Percentiles rank a stretch among this genome's conserved stretches.
These are phyloP conservation scores for Catharus ustulatus DNA, from an alignment of 2,797 vertebrate species.

Conservation along the genomic window DNA sequence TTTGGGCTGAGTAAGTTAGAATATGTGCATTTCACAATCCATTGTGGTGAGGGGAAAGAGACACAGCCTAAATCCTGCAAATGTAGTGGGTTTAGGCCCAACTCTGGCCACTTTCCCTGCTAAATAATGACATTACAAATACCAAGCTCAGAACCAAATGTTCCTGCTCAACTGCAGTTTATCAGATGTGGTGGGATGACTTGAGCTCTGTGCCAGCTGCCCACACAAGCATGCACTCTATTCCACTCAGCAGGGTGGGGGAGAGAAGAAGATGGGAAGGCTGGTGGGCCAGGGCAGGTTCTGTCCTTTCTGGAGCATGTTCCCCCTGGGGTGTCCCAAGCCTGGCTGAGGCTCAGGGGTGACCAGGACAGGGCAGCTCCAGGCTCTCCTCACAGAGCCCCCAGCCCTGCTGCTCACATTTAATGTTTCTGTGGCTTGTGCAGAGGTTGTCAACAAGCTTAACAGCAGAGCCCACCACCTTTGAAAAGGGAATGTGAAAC, in stretches of 20 bases:
- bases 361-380: not conserved
- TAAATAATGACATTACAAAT: not conserved
- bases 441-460: not conserved
- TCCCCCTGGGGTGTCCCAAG: not conserved
- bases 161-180: not conserved
- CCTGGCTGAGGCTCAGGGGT: not conserved
- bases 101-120: not conserved
- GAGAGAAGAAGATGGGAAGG: not conserved
- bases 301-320: no score
- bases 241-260: not conserved
- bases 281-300: accelerated
- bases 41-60: not conserved
- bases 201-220: not conserved
- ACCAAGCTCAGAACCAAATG: not conserved
- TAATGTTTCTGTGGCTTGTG: not conserved
- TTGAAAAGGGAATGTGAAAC: not conserved
- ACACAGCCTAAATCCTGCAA: not conserved
- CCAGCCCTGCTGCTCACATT: not conserved
- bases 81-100: not conserved
- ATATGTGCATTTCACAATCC: not conserved
- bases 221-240: not conserved
- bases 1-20: not conserved
- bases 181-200: not conserved
- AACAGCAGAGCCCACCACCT: not conserved
- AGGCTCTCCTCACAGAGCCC: not conserved